A percentile compares a stretch with the other conserved stretches of the same genome.
These are phyloP conservation scores for Synanthedon formicaeformis DNA, from an alignment of 2,888 invertebrate genomes.

Conservation along the genomic window DNA sequence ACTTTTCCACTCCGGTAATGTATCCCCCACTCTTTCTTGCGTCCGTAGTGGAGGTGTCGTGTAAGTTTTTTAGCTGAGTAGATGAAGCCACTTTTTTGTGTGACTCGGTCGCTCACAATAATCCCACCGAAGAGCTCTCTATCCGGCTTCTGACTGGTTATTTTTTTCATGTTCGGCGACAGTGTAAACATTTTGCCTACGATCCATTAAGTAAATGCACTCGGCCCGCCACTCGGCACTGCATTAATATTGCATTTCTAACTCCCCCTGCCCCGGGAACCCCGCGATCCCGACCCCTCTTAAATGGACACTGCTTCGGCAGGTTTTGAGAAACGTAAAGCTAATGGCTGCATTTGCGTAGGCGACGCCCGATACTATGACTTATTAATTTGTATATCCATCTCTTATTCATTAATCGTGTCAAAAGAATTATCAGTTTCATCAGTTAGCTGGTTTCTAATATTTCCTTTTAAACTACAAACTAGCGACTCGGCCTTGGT, in stretches of 20 bases:
- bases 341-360: slow-evolving; percentile 19
- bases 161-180: slow-evolving; percentile 46
- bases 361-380: not conserved
- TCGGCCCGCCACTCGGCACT: slow-evolving; percentile 55
- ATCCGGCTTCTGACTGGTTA: slow-evolving; percentile 33
- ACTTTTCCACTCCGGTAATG: slow-evolving; percentile 71
- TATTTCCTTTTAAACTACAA: too few species aligned
- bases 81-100: slow-evolving; percentile 49
- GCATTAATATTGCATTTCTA: slow-evolving; percentile 76
- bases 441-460: too few species aligned
- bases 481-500: too few species aligned
- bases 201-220: slow-evolving; percentile 68
- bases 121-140: slow-evolving; percentile 49
- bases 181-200: slow-evolving; percentile 62
- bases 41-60: slow-evolving; percentile 43
- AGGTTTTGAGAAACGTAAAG: slow-evolving; percentile 27
- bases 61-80: slow-evolving; percentile 51
- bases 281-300: slow-evolving; percentile 22
- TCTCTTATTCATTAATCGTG: too few species aligned
- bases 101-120: slow-evolving; percentile 44
- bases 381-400: not conserved
- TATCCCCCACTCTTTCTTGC: slow-evolving; percentile 61
- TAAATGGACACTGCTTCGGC: slow-evolving; percentile 23
- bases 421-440: too few species aligned
- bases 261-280: slow-evolving; percentile 26